These are phyloP conservation scores for Drosophila barbarae DNA, from an alignment of 2,888 invertebrate genomes.

Conservation along the genomic window DNA sequence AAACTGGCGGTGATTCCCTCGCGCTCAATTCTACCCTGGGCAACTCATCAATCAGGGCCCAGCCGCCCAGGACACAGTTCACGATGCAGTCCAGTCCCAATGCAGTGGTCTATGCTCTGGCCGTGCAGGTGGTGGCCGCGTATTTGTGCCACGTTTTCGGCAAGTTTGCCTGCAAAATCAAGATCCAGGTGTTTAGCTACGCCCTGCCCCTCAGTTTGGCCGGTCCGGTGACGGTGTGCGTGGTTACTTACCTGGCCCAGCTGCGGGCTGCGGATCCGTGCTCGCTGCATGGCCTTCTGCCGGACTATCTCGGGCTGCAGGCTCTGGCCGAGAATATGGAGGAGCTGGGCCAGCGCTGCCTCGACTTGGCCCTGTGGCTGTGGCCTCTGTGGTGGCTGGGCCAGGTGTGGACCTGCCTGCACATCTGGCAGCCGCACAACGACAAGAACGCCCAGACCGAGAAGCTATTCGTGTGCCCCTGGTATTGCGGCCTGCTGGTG, in stretches of 20 bases:
- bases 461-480: conserved; percentile 89
- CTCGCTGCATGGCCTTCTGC: conserved; percentile 84
- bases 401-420: conserved; percentile 91
- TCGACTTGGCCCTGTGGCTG: conserved; percentile 86
- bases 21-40: conserved; percentile 35
- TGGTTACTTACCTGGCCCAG: conserved; percentile 85
- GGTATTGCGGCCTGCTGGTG: conserved; percentile 90
- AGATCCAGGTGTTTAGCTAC: conserved; percentile 93
- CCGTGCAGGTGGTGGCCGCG: conserved; percentile 85
- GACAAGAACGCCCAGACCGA: conserved; percentile 92
- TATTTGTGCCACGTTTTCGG: conserved; percentile 85
- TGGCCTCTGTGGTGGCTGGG: conserved; percentile 91
- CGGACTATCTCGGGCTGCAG: conserved; percentile 92
- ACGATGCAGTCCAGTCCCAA: conserved; percentile 64
- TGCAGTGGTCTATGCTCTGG: conserved; percentile 82
- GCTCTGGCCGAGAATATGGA: conserved; percentile 83
- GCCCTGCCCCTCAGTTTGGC: conserved; percentile 90
- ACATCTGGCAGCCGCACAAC: conserved; percentile 91
- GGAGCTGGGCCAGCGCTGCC: conserved; percentile 81
- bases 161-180: conserved; percentile 92
- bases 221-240: conserved; percentile 86
- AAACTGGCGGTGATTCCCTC: conserved; percentile 30
- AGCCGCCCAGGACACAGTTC: conserved; percentile 39
- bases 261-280: conserved; percentile 85
- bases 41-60: conserved; percentile 27